A percentile compares a stretch with the other conserved stretches of the same genome.
These are phyloP conservation scores for Nemapogon koenigi DNA, from an alignment of 2,888 invertebrate genomes.

Conservation along the genomic window DNA sequence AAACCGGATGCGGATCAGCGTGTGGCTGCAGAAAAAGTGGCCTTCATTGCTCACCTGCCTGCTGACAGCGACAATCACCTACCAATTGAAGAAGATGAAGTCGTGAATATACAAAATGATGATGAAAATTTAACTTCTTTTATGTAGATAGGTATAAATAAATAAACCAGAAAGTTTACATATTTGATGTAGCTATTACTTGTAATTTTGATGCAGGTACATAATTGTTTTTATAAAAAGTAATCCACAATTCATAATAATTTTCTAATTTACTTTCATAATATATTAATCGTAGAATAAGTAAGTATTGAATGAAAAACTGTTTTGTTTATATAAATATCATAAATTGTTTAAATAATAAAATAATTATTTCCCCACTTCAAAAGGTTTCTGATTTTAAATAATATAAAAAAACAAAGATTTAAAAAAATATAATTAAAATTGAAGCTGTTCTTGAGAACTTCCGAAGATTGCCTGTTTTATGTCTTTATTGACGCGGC, in stretches of 20 bases:
- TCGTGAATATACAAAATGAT: not conserved
- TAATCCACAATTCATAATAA: not conserved
- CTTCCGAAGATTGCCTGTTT: not conserved
- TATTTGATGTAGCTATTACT: not conserved
- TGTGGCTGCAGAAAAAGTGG: not conserved
- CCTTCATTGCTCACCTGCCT: not conserved
- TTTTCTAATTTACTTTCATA: not conserved
- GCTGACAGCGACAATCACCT: not conserved
- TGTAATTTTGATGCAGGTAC: not conserved
- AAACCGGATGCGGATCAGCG: too few species aligned
- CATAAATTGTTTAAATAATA: not conserved
- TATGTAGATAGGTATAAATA: not conserved
- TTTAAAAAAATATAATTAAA: not conserved
- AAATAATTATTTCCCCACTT: not conserved
- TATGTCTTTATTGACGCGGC: too few species aligned
- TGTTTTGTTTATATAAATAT: not conserved
- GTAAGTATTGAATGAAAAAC: not conserved
- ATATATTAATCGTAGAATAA: not conserved
- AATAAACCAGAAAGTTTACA: not conserved
- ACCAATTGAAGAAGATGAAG: not conserved
- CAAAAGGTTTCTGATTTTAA: not conserved
- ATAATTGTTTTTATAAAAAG: not conserved
- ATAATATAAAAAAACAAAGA: not conserved
- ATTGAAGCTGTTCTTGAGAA: not conserved
- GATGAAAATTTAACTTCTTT: not conserved